Evolutionary conservation across 1,140 invertebrate genomes (phyloP), one percentile per base, ranked within the genome.

Genomic region (Drosophila prosaltans): DNA sequence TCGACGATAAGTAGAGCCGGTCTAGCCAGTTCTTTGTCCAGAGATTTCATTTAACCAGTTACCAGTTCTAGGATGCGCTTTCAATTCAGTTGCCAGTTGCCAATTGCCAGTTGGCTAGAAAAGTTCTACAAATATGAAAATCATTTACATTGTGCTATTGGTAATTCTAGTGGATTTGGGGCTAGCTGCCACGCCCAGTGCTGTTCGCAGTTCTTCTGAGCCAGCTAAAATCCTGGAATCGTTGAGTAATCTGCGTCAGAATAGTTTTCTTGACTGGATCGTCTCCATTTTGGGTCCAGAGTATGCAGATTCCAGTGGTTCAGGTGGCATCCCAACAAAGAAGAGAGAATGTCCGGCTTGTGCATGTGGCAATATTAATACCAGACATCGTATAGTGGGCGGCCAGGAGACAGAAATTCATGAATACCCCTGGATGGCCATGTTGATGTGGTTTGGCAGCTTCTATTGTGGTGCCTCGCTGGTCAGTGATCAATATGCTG

Each of bases 391-490:
- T 63, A 96, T 96, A 39, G 95, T 96, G 0, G 95, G 95, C 8
- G 95, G 95, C 9, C 85, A 93, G 5, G 94, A 95, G 64, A 95
- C 95, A 0, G 90, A 93, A 70, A 91, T 94, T 2, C 94, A 95
- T 75, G 93, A 96, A 79, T 96, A 95, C 91, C 95, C 95, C 2
- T 96, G 95, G 95, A 94, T 96, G 93, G 94, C 93, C 1, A 91
- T 95, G 74, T 82, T 96, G 7, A 91, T 93, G 65, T 95, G 95
- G 86, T 93, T 93, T 57, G 93, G 93, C n/a, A 93, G 93, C 66
- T 95, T 96, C 91, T 96, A 96, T 81, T 96, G 95, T 65, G 95
- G 95, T 0, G 95, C 93, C 11, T 93, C 94, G 5, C 91, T 96
- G 41, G 94, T 96, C 69, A 95, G 94, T 78, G 94, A 94, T 70